Evolutionary conservation across 1,140 invertebrate species (phyloP), one percentile per base, ranked within the genome.

Genomic region (Micrasema longulum): DNA sequence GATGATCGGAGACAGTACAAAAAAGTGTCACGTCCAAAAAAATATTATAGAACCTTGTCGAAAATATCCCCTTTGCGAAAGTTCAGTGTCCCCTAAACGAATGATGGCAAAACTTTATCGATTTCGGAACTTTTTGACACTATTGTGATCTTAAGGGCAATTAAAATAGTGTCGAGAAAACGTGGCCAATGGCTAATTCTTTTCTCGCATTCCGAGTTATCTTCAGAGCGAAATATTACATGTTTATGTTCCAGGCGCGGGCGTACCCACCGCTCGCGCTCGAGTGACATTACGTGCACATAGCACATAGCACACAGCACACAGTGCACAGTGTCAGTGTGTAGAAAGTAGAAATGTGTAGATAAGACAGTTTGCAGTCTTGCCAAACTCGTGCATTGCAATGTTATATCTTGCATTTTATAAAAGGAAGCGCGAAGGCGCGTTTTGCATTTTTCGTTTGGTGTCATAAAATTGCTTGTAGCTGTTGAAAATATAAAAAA

Each of bases 41-140:
- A 38, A 35, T 60, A 16, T 43, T 18, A 22, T 9, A 38, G 38
- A n/a, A 9, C 55, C 55, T 38, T 16, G 35, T 31, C 36, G 20
- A 41, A 60, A 14, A 60, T 60, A 60, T 60, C 55, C 14, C 55
- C 36, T 60, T 60, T 22, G 35, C n/a, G n/a, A n/a, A n/a, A n/a
- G n/a, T 41, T 60, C 18, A 60, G 55, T 60, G 10, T 60, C 55
- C 55, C 55, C 52, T 5, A 43, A 22, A 7, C 55, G 36, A 22
- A 41, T 31, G 55, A 60, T 60, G 55, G 4, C 10, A 60, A 60
- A 60, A 60, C 55, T 60, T 60, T 38, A 60, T 43, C 55, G 55
- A 60, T 60, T 41, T 60, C 36, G 9, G 10, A 22, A 60, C 35
- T 60, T 60, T 60, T 16, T 31, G 50, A 14, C 23, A 22, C 50